Base-by-base conservation (phyloP, 2,888 invertebrate species). In the Hybos culiciformis region DNA sequence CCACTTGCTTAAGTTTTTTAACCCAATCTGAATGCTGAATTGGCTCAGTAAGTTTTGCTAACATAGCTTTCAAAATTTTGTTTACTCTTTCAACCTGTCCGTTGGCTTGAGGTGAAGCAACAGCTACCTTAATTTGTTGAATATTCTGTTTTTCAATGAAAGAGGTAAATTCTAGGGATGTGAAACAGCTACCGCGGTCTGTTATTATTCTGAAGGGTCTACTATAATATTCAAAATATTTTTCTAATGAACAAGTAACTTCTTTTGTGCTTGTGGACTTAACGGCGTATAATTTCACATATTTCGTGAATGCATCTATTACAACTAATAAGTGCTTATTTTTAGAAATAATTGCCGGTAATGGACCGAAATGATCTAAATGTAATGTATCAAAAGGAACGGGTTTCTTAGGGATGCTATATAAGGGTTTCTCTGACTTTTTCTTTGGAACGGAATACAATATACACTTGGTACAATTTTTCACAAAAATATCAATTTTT, bases 331-430 rank as follows among this genome's bases (percentile, higher is more conserved):
- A 15, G 15, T 18, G 24, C 15, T 31, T 19, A 5, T 14, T 21
- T 37, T 23, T 23, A 23, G 6, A 23, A 5, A 5, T 5, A 23
- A 23, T 39, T 4, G 50, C 51, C 1, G 45, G 32, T 31, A 37
- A 20, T 4, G 23, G 37, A n/a, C 37, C 37, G 4, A 37, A 37
- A 23, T 37, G 37, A 15, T 37, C 37, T 21, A 37, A 23, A 37
- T 37, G 37, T 15, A 37, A n/a, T 23, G 37, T 37, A 5, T 37
- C 23, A 37, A 37, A 23, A 7, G 37, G 37, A 21, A 48, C 20
- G 5, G 49, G 43, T 7, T 49, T 52, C 29, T 54, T 55, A 9
- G 39, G 44, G 8, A 57, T 51, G 23, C 43, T 43, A 34, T 55
- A 50, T 11, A 58, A 39, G 15, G 43, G 44, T n/a, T 55, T 53